Conservation (phyloP, 1,140 invertebrate genomes). For the Bicyclus anynana region DNA sequence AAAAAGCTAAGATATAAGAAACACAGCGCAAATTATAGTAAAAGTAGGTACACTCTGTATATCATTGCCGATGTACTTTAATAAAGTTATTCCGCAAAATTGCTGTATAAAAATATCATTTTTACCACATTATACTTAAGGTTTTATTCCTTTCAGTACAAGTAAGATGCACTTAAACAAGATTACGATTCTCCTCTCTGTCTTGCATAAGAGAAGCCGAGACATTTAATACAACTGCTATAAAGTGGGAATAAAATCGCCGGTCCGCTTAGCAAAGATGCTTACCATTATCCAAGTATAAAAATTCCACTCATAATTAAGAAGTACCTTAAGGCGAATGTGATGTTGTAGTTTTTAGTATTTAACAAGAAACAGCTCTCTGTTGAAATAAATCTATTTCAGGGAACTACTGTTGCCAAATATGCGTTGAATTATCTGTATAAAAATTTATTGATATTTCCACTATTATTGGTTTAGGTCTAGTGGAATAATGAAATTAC, state of each 20-base stretch:
- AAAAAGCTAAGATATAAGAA: no score
- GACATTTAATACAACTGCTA: constrained; percentile 50
- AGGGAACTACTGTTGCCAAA: no score
- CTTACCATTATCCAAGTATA: constrained; percentile 51
- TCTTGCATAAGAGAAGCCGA: constrained; percentile 33
- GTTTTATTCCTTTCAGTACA: constrained; percentile 31
- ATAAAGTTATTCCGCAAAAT: constrained; percentile 21
- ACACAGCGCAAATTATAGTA: no score
- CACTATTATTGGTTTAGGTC: no score
- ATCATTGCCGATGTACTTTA: constrained; percentile 1
- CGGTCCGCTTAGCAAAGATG: constrained; percentile 47
- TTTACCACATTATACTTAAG: constrained; percentile 31
- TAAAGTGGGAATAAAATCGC: constrained; percentile 56
- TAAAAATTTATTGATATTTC: no score
- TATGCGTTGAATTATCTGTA: no score
- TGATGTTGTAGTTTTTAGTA: no score
- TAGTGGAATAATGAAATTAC: no score
- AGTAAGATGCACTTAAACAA: constrained; percentile 44
- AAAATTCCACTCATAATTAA: constrained; percentile 63
- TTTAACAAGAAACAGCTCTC: no score
- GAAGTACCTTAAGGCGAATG: constrained; percentile 37
- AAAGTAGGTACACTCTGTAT: neutral
- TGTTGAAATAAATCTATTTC: no score
- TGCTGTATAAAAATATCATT: constrained; percentile 27
- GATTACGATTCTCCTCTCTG: constrained; percentile 42